These are phyloP conservation scores for Hirtodrosophila alboralis DNA, from an alignment of 2,888 invertebrate species.

Conservation along the genomic window DNA sequence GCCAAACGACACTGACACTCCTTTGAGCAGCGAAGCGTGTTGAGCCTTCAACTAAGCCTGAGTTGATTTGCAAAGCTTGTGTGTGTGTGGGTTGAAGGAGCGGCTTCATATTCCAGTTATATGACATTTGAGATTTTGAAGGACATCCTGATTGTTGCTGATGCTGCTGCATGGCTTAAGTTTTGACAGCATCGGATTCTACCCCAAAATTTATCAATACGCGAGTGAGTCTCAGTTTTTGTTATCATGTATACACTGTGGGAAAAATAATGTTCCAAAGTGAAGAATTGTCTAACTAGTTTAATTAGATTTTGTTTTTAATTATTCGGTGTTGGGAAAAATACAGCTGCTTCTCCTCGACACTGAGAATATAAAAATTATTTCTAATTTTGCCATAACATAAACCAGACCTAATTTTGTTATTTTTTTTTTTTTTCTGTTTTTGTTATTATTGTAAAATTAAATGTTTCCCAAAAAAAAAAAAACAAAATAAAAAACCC, in stretches of 20 bases:
- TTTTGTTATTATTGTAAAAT: no score
- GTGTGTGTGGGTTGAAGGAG: not conserved
- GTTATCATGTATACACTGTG: slow-evolving; percentile 18
- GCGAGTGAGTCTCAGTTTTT: slow-evolving; percentile 29
- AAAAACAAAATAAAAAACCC: no score
- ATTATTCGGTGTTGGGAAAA: no score
- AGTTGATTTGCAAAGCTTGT: slow-evolving; percentile 74
- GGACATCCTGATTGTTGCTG: slow-evolving; percentile 53
- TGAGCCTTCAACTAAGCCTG: slow-evolving; percentile 57
- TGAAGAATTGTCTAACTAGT: no score
- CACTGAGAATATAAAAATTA: no score
- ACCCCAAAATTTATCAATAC: slow-evolving; percentile 64
- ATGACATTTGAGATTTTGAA: slow-evolving; percentile 71
- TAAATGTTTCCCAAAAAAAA: no score
- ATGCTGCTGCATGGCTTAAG: slow-evolving; percentile 43
- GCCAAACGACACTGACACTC: slow-evolving; percentile 65
- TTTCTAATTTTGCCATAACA: no score
- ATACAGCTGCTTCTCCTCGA: no score
- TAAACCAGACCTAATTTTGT: no score
- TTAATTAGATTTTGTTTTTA: no score
- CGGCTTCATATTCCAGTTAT: slow-evolving; percentile 54
- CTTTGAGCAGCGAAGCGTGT: slow-evolving; percentile 64
- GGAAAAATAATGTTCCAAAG: no score
- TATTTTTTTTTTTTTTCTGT: no score
- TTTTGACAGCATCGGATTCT: slow-evolving; percentile 50